These are phyloP conservation scores for Anastrepha obliqua DNA, from an alignment of 1,140 invertebrate species.

Conservation along the genomic window DNA sequence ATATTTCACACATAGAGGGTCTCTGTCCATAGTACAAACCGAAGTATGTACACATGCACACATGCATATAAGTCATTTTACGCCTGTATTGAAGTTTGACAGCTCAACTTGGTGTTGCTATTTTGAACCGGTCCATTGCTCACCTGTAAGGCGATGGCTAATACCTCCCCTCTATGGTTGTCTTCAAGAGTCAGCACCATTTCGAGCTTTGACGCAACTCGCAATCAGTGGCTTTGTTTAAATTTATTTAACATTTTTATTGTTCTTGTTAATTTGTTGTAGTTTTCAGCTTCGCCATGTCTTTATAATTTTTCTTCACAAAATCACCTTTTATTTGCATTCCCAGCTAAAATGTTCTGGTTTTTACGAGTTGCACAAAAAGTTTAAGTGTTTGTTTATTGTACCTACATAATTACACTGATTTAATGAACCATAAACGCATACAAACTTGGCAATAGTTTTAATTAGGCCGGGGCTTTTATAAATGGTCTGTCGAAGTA, in stretches of 20 bases:
- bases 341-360: background rate
- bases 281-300: background rate
- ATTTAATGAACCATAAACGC: slow-evolving; percentile 1
- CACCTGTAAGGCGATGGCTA: slow-evolving; percentile 31
- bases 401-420: slow-evolving; percentile 17
- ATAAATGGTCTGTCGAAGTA: background rate
- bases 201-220: slow-evolving; percentile 39
- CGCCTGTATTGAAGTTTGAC: background rate
- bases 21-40: background rate
- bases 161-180: background rate
- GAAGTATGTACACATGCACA: background rate
- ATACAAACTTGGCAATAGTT: slow-evolving; percentile 33
- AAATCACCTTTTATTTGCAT: background rate
- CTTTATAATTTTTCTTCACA: background rate
- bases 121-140: slow-evolving; percentile 43
- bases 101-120: slow-evolving; percentile 2
- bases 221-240: background rate
- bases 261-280: background rate
- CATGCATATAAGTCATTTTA: background rate
- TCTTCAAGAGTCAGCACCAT: background rate
- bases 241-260: background rate
- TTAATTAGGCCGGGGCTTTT: slow-evolving; percentile 21
- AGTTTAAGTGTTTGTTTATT: background rate
- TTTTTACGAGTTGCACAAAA: background rate
- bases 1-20: no score